Percentiles rank a stretch among this genome's conserved stretches.
phyloP scores from a whole-genome alignment of 2,797 vertebrate species.

The Apodemus agrarius region DNA sequence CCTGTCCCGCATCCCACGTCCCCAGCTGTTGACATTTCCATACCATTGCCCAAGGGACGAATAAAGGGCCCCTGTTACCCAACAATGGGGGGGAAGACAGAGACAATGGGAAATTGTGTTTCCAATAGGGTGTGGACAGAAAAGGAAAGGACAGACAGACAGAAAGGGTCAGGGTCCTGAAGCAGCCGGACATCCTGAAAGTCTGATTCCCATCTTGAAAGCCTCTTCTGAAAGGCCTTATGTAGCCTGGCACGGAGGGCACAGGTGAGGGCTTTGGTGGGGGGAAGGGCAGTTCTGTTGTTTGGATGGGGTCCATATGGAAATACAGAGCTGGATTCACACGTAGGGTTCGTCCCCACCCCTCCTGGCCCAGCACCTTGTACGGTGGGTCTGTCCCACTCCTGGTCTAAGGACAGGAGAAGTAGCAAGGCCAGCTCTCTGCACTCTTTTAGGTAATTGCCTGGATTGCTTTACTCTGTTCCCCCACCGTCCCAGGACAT shows the following conservation, averaged over 20 bases:
- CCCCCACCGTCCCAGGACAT: background rate
- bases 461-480: background rate
- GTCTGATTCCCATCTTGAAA: slow-evolving; percentile 44
- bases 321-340: background rate
- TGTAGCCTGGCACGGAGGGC: slow-evolving; percentile 1
- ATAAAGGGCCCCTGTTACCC: slow-evolving; percentile 86
- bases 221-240: slow-evolving; percentile 57
- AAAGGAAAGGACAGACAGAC: slow-evolving; percentile 66
- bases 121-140: slow-evolving; percentile 74
- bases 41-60: slow-evolving; percentile 79
- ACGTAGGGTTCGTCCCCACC: background rate
- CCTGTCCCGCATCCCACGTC: slow-evolving; percentile 78
- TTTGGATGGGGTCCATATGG: background rate
- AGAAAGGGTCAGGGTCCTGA: slow-evolving; percentile 62
- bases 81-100: slow-evolving; percentile 86
- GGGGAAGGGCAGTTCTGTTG: background rate
- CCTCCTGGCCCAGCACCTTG: background rate
- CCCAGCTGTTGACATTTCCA: slow-evolving; percentile 80
- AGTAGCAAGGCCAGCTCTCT: background rate
- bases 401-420: background rate
- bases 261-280: slow-evolving; percentile 68
- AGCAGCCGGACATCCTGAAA: slow-evolving; percentile 55
- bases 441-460: background rate
- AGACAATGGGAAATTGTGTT: slow-evolving; percentile 89
- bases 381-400: background rate